Evolutionary conservation across 2,888 invertebrate species (phyloP), one percentile per base, ranked within the genome.

Genomic region (Sthenelais limicola): DNA sequence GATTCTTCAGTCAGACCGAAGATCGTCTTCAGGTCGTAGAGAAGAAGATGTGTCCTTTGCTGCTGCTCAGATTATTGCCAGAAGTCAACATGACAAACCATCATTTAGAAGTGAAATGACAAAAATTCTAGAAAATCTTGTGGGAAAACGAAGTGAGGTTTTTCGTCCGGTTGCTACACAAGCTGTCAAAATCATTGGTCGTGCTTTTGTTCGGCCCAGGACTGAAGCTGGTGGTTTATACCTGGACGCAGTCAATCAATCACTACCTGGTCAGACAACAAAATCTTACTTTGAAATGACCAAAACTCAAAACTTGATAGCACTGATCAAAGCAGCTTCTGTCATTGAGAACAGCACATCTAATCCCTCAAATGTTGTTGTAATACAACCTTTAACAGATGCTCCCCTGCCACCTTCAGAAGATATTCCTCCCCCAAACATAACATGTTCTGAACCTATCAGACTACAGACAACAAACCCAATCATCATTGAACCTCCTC

Each of bases 11-110:
- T 38, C 38, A 21, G 62, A 62, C n/a, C 35, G 43, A 5, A 15
- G 38, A 3, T 43, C 35, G 38, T 24, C n/a, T 24, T 35, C n/a
- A 18, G 21, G 62, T 24, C 62, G 38, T 62, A 62, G 38, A n/a
- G 24, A 62, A 38, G 62, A 62, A 21, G 62, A 62, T 35, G 62
- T 62, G n/a, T 35, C 62, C 12, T 62, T 38, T 21, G 21, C 43
- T 62, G 62, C 62, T 21, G 62, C 62, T 62, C 62, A 62, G 21
- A 62, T 62, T 21, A 62, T 62, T 15, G 62, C 62, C n/a, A 62
- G 62, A 21, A 62, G 62, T 38, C 62, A 62, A 28, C 38, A 62
- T 62, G 62, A 62, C 21, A 62, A 62, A 38, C 15, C 24, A 7
- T 62, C 35, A 35, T 62, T 62, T 21, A 33, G 62, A 62, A 12